Conservation (phyloP, 2,888 invertebrate species). For the Pilophorus perplexus region DNA sequence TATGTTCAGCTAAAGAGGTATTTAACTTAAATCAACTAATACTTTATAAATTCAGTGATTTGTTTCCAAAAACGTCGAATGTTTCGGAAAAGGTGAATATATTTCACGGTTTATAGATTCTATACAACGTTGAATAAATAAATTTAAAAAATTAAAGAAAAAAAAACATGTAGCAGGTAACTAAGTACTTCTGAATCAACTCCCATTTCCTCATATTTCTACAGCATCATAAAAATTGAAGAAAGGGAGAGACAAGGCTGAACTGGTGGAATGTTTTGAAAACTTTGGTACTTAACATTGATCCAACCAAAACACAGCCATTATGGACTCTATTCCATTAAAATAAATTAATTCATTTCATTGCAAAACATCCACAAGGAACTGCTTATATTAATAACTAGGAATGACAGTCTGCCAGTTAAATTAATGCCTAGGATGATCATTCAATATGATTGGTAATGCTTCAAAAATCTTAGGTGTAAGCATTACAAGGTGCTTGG, state of each 20-base stretch:
- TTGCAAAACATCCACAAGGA: conserved; percentile 44
- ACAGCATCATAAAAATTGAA: conserved; percentile 10
- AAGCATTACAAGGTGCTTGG: conserved; percentile 8
- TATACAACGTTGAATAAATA: conserved; percentile 14
- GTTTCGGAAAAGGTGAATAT: conserved; percentile 12
- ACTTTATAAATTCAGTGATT: conserved; percentile 22
- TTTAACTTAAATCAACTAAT: conserved; percentile 21
- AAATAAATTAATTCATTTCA: conserved; percentile 40
- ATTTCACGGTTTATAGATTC: conserved; percentile 20
- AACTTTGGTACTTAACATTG: conserved; percentile 46
- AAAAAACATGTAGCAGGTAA: conserved; percentile 25
- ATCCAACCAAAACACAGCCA: conserved; percentile 47
- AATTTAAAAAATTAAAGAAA: too few species aligned
- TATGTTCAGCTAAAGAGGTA: conserved; percentile 43
- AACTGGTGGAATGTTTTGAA: conserved; percentile 35
- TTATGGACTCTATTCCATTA: conserved; percentile 42
- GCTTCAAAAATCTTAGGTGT: conserved; percentile 29
- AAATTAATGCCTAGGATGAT: conserved; percentile 20
- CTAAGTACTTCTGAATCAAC: conserved; percentile 22
- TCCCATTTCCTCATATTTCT: neutral
- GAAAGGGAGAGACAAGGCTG: conserved; percentile 6
- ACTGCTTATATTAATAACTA: conserved; percentile 44
- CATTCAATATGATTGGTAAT: conserved; percentile 19
- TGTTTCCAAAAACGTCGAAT: conserved; percentile 3
- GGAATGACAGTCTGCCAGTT: conserved; percentile 43